A percentile compares a stretch with the other conserved stretches of the same genome.
Conservation (phyloP, 1,140 invertebrate species). For the Conus betulinus region DNA sequence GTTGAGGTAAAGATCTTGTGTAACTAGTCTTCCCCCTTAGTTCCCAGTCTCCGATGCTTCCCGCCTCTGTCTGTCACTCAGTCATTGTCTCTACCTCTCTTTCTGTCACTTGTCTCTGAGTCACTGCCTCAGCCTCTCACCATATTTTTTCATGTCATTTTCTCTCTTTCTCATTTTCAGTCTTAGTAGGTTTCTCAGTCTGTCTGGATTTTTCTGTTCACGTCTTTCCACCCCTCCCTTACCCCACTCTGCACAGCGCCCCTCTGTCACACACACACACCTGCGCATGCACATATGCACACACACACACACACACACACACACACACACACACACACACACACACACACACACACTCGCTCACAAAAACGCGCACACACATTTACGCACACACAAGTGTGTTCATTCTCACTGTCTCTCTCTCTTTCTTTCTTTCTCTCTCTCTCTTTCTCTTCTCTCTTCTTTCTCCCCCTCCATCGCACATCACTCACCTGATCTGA, state of each 20-base stretch:
- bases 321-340: no score
- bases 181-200: background rate
- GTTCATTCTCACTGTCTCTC: background rate
- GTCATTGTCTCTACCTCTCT: no score
- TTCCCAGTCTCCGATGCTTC: no score
- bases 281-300: no score
- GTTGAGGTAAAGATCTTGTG: background rate
- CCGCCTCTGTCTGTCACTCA: background rate
- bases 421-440: background rate
- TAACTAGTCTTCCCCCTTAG: no score
- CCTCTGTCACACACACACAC: no score
- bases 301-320: no score
- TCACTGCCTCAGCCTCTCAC: background rate
- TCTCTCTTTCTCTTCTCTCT: background rate
- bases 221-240: no score
- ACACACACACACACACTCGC: background rate
- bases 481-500: background rate
- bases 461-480: background rate
- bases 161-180: background rate
- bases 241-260: no score
- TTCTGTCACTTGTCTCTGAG: no score
- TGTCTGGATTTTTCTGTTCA: background rate
- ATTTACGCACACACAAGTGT: background rate
- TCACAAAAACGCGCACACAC: background rate
- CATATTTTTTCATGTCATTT: background rate